Evolutionary conservation across 2,797 vertebrate genomes (phyloP).

Genomic region (Acanthornis magna): DNA sequence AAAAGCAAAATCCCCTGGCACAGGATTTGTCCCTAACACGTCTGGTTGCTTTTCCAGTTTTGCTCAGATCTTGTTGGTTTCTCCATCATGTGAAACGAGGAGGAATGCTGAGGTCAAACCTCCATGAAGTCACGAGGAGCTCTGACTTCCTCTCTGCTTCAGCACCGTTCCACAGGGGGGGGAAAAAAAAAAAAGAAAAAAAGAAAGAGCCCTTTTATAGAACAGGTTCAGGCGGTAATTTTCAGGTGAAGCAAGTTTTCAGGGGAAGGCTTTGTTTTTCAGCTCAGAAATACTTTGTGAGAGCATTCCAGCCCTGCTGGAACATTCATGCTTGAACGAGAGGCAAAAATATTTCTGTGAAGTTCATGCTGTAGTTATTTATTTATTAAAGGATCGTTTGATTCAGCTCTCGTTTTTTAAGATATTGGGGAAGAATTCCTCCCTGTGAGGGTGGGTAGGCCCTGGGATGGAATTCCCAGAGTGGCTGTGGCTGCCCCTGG

Average conservation of each 20-base stretch:
- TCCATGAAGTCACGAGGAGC: neutral
- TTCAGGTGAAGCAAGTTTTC: neutral
- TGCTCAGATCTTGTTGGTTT: neutral
- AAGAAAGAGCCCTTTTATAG: neutral
- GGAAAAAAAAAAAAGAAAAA: neutral
- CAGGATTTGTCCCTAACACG: neutral
- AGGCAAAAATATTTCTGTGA: neutral
- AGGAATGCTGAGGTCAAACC: neutral
- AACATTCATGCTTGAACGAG: neutral
- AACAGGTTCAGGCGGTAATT: neutral
- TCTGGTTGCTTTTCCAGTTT: neutral
- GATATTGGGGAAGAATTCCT: rapidly evolving
- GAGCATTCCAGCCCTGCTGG: neutral
- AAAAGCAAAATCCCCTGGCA: neutral
- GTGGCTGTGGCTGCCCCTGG: neutral
- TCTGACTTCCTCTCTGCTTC: neutral
- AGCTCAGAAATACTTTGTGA: neutral
- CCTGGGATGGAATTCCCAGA: neutral
- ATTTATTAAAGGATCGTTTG: neutral
- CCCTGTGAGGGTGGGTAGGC: no score
- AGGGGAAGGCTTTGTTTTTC: neutral
- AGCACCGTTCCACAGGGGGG: neutral
- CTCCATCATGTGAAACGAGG: neutral
- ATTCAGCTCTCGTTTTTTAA: neutral
- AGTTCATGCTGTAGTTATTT: neutral